Conservation (phyloP, 1,140 invertebrate genomes). For the Achroia grisella region DNA sequence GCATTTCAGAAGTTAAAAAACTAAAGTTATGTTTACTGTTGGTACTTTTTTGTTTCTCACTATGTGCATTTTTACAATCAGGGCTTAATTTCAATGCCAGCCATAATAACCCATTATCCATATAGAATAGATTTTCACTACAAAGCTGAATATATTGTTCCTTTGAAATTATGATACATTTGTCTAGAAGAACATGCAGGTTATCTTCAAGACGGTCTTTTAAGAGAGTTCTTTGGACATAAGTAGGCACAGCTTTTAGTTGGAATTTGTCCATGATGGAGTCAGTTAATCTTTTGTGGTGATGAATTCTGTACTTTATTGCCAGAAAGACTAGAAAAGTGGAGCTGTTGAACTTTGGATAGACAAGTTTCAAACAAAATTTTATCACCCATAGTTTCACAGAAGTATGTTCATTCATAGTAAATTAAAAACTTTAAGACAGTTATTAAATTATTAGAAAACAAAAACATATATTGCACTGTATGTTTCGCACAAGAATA, state of each 20-base stretch:
- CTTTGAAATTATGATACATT: constrained; percentile 54
- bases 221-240: constrained; percentile 25
- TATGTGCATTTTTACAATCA: constrained; percentile 32
- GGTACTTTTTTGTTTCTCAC: constrained; percentile 16
- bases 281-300: constrained; percentile 18
- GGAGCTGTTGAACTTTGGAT: constrained; percentile 59
- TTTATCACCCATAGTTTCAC: constrained; percentile 55
- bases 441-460: too few relatives aligned
- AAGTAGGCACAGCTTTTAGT: constrained; percentile 34
- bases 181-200: constrained; percentile 34
- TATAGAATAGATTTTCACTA: constrained; percentile 58
- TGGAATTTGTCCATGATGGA: constrained; percentile 31
- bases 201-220: constrained; percentile 35
- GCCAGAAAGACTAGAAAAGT: constrained; percentile 53
- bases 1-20: constrained; percentile 51
- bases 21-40: constrained; percentile 37
- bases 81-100: constrained; percentile 40
- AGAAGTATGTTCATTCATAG: constrained; percentile 43
- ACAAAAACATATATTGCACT: too few relatives aligned
- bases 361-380: constrained; percentile 55
- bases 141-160: constrained; percentile 46
- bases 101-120: constrained; percentile 58
- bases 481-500: too few relatives aligned
- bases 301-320: constrained; percentile 54
- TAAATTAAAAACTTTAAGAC: constrained; percentile 14